Percentiles rank a stretch among this genome's conserved stretches.
These are phyloP conservation scores for Chrysemys picta DNA, from an alignment of 2,113 vertebrate genomes.

Conservation along the genomic window DNA sequence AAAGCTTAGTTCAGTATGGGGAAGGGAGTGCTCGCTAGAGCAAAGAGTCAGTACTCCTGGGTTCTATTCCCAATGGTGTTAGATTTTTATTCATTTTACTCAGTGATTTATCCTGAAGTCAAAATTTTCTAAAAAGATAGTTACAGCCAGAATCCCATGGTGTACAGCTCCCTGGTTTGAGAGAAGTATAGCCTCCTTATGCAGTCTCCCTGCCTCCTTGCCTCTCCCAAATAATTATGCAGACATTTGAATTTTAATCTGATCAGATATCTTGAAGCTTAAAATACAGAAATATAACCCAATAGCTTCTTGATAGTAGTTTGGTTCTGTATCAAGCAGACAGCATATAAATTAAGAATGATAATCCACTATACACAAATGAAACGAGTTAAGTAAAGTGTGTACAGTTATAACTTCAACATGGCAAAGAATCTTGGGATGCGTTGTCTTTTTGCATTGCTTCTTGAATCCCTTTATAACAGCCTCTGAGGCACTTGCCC, in stretches of 20 bases:
- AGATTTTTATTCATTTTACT: not conserved
- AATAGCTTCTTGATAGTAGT: not conserved
- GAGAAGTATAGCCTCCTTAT: not conserved
- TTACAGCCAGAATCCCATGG: not conserved
- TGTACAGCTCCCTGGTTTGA: not conserved
- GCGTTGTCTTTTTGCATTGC: not conserved
- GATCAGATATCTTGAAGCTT: not conserved
- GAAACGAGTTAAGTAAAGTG: not conserved
- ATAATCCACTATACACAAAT: not conserved
- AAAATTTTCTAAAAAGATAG: not conserved
- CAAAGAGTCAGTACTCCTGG: no score
- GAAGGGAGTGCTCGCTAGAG: no score
- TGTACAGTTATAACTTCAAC: not conserved
- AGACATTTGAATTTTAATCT: not conserved
- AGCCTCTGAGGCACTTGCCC: not conserved
- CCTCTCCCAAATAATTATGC: no score
- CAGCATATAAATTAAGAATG: not conserved
- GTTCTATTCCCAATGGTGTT: no score
- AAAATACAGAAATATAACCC: not conserved
- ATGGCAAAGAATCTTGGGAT: not conserved
- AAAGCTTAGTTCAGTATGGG: no score
- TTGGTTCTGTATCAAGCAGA: not conserved
- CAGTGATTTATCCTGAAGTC: not conserved
- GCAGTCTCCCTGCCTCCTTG: not conserved
- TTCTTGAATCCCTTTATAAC: not conserved